phyloP scores from a whole-genome alignment of 2,797 vertebrate genomes.

The Cossypha caffra region DNA sequence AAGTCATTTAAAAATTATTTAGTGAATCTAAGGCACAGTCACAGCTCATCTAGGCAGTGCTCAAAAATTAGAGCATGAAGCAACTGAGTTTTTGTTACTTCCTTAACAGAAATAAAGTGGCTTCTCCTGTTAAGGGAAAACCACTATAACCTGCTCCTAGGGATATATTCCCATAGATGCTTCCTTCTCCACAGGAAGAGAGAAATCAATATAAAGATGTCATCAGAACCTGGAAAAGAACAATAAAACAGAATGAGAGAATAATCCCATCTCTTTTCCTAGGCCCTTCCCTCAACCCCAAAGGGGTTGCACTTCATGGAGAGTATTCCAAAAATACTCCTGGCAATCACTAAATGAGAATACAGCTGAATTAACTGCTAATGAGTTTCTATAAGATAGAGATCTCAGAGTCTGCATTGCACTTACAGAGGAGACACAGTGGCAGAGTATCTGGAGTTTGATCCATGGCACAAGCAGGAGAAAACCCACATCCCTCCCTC shows the following conservation, averaged over 20 bases:
- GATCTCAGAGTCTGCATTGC: not conserved
- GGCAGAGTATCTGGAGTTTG: not conserved
- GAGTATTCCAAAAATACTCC: not conserved
- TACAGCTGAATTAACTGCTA: not conserved
- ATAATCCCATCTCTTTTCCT: not conserved
- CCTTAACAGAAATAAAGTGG: not conserved
- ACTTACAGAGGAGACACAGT: not conserved
- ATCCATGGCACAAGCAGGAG: fast-evolving
- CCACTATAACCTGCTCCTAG: not conserved
- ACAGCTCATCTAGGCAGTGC: not conserved
- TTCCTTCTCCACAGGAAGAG: not conserved
- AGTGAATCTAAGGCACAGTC: not conserved
- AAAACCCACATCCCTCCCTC: not conserved
- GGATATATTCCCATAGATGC: not conserved
- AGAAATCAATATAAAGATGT: not conserved
- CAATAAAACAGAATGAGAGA: not conserved
- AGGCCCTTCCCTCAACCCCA: not conserved
- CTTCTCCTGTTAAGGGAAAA: not conserved
- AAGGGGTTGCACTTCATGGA: not conserved
- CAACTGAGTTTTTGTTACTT: not conserved
- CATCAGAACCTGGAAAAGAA: constrained; percentile 2
- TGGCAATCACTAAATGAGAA: not conserved
- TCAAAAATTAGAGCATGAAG: not conserved
- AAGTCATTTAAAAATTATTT: not conserved
- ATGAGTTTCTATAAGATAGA: not conserved